Conservation (phyloP, 2,113 vertebrate species). For the Cryptoleucopteryx plumbea region DNA sequence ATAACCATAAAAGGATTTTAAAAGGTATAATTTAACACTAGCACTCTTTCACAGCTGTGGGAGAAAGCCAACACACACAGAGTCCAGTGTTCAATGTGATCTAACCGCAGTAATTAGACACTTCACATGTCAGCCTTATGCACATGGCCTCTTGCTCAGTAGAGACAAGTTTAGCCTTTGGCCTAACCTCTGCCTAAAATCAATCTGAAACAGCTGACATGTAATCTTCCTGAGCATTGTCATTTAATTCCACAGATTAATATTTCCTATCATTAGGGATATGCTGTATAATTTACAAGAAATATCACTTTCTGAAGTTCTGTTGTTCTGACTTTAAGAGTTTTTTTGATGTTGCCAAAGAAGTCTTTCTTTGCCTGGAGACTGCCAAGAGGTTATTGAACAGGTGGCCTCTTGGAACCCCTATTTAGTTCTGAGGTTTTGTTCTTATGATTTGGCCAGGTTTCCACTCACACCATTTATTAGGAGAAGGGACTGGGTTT, state of each 20-base stretch:
- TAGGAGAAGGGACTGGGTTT: not conserved
- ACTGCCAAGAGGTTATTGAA: not conserved
- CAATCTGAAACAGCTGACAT: not conserved
- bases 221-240: not conserved
- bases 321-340: not conserved
- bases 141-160: not conserved
- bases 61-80: not conserved
- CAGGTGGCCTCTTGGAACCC: not conserved
- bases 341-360: not conserved
- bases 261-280: not conserved
- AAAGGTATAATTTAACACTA: not conserved
- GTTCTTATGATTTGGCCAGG: not conserved
- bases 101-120: not conserved
- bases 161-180: not conserved
- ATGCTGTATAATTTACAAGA: not conserved
- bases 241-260: not conserved
- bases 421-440: not conserved
- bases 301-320: not conserved
- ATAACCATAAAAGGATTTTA: not conserved
- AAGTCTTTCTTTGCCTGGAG: not conserved
- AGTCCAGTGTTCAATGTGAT: not conserved
- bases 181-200: slow-evolving; percentile 9
- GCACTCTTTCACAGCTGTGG: not conserved
- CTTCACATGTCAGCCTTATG: not conserved
- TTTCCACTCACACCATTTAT: not conserved